Conservation (phyloP, 2,113 vertebrate genomes). For the Sisor rabdophorus region DNA sequence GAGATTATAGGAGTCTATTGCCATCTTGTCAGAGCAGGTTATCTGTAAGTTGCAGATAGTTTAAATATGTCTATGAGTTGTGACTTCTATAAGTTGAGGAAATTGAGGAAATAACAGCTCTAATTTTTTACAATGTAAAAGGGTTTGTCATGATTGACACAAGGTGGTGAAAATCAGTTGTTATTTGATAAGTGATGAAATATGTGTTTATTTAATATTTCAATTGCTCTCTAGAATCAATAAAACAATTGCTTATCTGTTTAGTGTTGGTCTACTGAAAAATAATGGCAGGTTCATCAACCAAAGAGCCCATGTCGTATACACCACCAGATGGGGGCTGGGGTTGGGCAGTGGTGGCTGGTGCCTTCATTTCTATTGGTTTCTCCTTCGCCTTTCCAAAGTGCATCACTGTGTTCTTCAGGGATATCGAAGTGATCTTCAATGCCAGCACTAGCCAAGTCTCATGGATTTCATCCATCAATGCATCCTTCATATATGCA, state of each 20-base stretch:
- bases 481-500: constrained; percentile 89
- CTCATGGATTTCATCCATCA: constrained; percentile 98
- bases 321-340: constrained; percentile 93
- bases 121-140: neutral
- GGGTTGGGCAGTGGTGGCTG: constrained; percentile 91
- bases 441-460: constrained; percentile 86
- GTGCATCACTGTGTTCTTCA: constrained; percentile 97
- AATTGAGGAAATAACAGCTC: neutral
- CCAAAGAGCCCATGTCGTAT: constrained; percentile 83
- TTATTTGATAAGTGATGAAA: neutral
- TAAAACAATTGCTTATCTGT: neutral
- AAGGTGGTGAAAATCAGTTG: neutral
- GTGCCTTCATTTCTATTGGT: constrained; percentile 94
- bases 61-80: neutral
- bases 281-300: constrained; percentile 74
- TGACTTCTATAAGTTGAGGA: neutral
- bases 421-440: constrained; percentile 94
- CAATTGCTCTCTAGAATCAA: neutral
- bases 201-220: constrained; percentile 1
- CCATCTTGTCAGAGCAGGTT: neutral
- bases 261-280: neutral
- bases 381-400: constrained; percentile 98
- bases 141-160: neutral
- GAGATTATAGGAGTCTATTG: neutral
- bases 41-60: neutral